These are phyloP conservation scores for Bombus consobrinus DNA, from an alignment of 1,140 invertebrate species.

Conservation along the genomic window DNA sequence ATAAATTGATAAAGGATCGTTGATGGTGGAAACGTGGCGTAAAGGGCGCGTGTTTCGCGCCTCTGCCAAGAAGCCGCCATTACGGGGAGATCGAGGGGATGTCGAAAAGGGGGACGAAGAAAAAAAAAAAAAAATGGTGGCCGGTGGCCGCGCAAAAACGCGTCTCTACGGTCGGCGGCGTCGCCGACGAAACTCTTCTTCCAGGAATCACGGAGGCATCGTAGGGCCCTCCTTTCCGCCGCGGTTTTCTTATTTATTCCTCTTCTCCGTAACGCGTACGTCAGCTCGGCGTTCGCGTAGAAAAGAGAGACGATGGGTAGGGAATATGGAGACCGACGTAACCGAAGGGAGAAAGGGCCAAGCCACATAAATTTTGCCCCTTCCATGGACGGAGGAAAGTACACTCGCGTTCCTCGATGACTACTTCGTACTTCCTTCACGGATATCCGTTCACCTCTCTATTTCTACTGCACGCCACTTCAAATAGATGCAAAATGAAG, in stretches of 20 bases:
- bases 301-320: constrained; percentile 20
- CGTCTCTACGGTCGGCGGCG: constrained; percentile 67
- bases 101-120: constrained; percentile 49
- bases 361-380: constrained; percentile 52
- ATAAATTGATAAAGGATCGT: background rate
- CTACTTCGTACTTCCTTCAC: background rate
- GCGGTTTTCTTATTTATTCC: constrained; percentile 72
- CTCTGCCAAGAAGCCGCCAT: constrained; percentile 54
- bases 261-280: constrained; percentile 50
- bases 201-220: constrained; percentile 68
- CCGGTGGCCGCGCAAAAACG: constrained; percentile 73
- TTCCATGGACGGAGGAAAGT: constrained; percentile 6
- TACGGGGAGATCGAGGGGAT: constrained; percentile 39
- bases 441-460: constrained; percentile 30
- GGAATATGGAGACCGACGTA: background rate
- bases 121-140: constrained; percentile 58
- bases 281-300: constrained; percentile 41
- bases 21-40: background rate
- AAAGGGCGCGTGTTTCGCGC: constrained; percentile 11
- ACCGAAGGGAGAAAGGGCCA: background rate
- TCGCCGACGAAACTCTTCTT: constrained; percentile 71
- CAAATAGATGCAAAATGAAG: constrained; percentile 13
- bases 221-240: constrained; percentile 61
- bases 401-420: background rate
- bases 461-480: background rate